Evolutionary conservation across 2,888 invertebrate species (phyloP), one percentile per base, ranked within the genome.

Genomic region (Lasioglossum figueresi): DNA sequence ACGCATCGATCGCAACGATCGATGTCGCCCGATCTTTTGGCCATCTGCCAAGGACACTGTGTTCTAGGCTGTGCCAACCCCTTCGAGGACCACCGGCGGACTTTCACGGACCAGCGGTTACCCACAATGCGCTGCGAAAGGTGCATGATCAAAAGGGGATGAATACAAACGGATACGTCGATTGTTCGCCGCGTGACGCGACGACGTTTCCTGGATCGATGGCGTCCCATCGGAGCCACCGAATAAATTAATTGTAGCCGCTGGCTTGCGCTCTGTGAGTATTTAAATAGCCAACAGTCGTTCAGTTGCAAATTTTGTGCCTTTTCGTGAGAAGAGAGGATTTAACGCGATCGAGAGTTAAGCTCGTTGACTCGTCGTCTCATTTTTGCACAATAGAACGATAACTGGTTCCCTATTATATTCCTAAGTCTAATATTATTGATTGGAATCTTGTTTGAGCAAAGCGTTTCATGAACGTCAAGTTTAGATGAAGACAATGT

Each of bases 81-180:
- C 84, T 88, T 89, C 74, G 68, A 74, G 76, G 80, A 80, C 76
- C 86, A 71, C 52, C 70, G 56, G 43, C 19, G 71, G 80, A 90
- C 80, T 73, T 91, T 88, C 48, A 91, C 89, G 86, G 90, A 70
- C 84, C 82, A 85, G 83, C 84, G 90, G 89, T 91, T 89, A 79
- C 79, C 89, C 91, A 92, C 91, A 91, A 92, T 91, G 73, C 74
- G 19, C 14, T 23, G 37, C 70, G 83, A 85, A 89, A 90, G 81
- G 80, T 90, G 88, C 76, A 70, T 78, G 74, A 77, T 83, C 86
- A 77, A 31, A 48, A 82, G 80, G 68, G 59, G 82, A 76, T 63
- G 59, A 63, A 63, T n/a, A 82, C 34, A 75, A 86, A 79, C 80
- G 84, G 73, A 80, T 82, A 81, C 72, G 68, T 37, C 77, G 85